phyloP scores from a whole-genome alignment of 2,888 invertebrate species.

The Polydrusus pterygomalis region DNA sequence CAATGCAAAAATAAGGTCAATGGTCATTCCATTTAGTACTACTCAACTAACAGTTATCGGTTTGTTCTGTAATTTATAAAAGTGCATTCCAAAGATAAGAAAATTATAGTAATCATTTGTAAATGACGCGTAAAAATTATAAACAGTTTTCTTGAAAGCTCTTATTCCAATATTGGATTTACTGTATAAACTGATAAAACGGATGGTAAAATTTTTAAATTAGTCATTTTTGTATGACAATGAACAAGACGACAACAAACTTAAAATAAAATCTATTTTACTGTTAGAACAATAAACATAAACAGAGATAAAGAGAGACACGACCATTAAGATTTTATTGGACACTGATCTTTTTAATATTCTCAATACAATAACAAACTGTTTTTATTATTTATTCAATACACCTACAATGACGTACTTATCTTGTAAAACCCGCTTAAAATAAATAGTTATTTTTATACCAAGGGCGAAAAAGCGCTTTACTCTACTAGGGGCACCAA shows the following conservation, averaged over 20 bases:
- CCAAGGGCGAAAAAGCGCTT: too few species aligned
- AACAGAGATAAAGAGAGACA: constrained; percentile 1
- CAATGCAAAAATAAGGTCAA: constrained; percentile 11
- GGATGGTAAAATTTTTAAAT: constrained; percentile 6
- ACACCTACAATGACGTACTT: too few species aligned
- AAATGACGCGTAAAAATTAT: constrained; percentile 9
- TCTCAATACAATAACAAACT: too few species aligned
- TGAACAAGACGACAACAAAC: background rate
- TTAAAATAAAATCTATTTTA: constrained; percentile 9
- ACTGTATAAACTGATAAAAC: constrained; percentile 28
- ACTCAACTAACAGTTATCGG: background rate
- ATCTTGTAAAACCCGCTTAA: too few species aligned
- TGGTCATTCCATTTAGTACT: constrained; percentile 24
- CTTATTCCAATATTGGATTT: constrained; percentile 17
- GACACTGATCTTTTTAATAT: too few species aligned
- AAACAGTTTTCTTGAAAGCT: constrained; percentile 22
- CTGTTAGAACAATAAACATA: background rate
- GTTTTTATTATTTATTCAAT: too few species aligned
- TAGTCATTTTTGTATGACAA: constrained; percentile 28
- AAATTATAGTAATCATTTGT: constrained; percentile 26
- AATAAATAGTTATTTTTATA: too few species aligned
- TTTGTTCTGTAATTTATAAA: constrained; percentile 17
- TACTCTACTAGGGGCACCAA: too few species aligned
- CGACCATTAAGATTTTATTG: too few species aligned
- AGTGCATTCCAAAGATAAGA: constrained; percentile 20